Evolutionary conservation across 1,140 invertebrate species (phyloP).

Genomic region (Aphelinus certus): DNA sequence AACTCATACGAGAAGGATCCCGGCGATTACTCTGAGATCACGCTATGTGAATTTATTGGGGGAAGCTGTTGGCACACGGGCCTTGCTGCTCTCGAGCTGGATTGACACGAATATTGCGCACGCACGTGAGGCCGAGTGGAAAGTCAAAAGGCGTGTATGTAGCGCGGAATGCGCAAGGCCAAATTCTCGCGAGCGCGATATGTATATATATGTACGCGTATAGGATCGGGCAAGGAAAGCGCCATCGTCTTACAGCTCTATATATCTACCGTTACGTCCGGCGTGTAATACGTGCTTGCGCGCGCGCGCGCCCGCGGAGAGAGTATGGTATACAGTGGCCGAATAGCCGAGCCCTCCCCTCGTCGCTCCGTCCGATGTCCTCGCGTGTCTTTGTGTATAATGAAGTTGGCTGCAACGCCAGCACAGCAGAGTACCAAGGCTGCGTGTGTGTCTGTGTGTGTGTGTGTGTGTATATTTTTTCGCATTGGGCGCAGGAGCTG

Average conservation of each 20-base stretch:
- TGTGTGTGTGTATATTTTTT: conserved; percentile 33
- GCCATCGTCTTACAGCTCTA: background rate
- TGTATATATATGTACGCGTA: background rate
- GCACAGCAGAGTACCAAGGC: conserved; percentile 37
- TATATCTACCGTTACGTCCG: conserved; percentile 31
- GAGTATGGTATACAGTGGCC: too few relatives aligned
- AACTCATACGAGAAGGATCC: too few relatives aligned
- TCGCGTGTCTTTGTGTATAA: conserved; percentile 25
- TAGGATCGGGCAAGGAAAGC: conserved; percentile 13
- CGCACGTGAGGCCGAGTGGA: conserved; percentile 30
- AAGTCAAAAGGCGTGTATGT: conserved; percentile 28
- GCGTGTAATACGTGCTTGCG: conserved; percentile 16
- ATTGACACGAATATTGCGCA: conserved; percentile 30
- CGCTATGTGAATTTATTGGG: too few relatives aligned
- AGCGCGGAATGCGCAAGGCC: conserved; percentile 42
- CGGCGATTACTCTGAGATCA: too few relatives aligned
- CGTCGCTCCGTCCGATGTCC: conserved; percentile 17
- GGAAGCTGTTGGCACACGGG: too few relatives aligned
- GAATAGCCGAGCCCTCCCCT: too few relatives aligned
- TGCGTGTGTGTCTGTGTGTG: conserved; percentile 7
- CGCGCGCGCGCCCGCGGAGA: too few relatives aligned
- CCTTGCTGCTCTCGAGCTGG: background rate
- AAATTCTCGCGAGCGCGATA: background rate
- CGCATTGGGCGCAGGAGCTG: conserved; percentile 37
- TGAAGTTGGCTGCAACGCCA: conserved; percentile 32